These are phyloP conservation scores for Cydia strobilella DNA, from an alignment of 1,140 invertebrate species.

Conservation along the genomic window DNA sequence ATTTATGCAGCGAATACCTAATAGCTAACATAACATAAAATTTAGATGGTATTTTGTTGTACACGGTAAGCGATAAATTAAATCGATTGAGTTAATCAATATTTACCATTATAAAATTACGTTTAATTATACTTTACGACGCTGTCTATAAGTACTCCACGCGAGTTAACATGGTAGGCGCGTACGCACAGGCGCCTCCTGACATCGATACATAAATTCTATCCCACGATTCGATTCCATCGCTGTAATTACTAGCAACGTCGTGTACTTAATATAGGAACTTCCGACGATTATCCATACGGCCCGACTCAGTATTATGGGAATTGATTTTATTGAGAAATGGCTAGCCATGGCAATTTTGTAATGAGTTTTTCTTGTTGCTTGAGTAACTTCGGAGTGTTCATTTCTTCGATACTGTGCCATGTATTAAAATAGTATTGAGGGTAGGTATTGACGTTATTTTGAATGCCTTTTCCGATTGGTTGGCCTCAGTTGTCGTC, in stretches of 20 bases:
- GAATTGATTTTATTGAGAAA: conserved; percentile 52
- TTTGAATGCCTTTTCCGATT: too few relatives aligned
- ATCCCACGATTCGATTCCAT: conserved; percentile 54
- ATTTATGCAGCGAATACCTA: not conserved
- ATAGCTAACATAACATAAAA: not conserved
- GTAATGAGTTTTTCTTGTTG: conserved; percentile 33
- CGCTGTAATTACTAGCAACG: conserved; percentile 53
- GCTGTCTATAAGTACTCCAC: not conserved
- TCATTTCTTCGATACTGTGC: not conserved
- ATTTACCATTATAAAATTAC: conserved; percentile 20
- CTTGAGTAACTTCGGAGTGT: not conserved
- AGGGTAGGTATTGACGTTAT: too few relatives aligned
- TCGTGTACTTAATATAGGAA: conserved; percentile 48
- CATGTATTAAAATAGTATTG: not conserved
- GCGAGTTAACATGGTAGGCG: conserved; percentile 17
- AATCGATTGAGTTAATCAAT: not conserved
- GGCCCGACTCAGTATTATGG: conserved; percentile 43
- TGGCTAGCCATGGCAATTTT: conserved; percentile 36
- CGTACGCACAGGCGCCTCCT: conserved; percentile 39
- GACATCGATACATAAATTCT: conserved; percentile 58
- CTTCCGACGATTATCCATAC: conserved; percentile 49
- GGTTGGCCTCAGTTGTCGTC: too few relatives aligned
- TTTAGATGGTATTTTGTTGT: too few relatives aligned
- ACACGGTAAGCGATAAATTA: not conserved
- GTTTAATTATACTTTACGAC: conserved; percentile 1